Base-by-base conservation (phyloP, 2,797 vertebrate species). In the Chaetophractus vellerosus region DNA sequence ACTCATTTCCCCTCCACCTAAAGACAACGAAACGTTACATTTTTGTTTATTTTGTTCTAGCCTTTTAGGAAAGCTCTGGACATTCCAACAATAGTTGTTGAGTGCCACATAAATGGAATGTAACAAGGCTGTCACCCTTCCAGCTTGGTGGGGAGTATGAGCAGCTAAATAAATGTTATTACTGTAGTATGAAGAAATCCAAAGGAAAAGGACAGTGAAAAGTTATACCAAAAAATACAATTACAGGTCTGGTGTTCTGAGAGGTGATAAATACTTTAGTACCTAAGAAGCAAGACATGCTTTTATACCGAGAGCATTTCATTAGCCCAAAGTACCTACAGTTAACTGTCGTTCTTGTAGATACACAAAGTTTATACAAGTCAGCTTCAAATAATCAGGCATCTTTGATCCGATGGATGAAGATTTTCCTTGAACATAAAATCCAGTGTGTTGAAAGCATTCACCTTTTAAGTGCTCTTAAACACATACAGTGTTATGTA, bases 221-320 rank as follows among this genome's bases (percentile, higher is more conserved):
- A 94, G 21, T 10, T 88, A 74, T 68, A 19, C 52, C 55, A 45
- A 87, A 88, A 96, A 83, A n/a, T 50, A 69, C n/a, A 92, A 55
- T 69, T 61, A 78, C 11, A 52, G 36, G 26, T 64, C 78, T 91
- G 68, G 23, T 38, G 38, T 72, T 79, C 74, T 59, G 50, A 48
- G 28, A 79, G 38, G 90, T 45, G 80, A 88, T 68, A 85, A 85
- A 85, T 61, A 84, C 64, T 85, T 87, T 68, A 48, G 50, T 87
- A 75, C 33, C 88, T 79, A 81, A 50, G 74, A 93, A 93, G 64
- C 26, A 84, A 95, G 66, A 95, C 74, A 95, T 14, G 78, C 31
- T 75, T 71, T 81, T 48, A 75, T 59, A 85, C 71, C 52, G 84
- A 55, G 33, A 74, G 41, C 23, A 88, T 93, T 83, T 92, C 93